A percentile compares a stretch with the other conserved stretches of the same genome.
Evolutionary conservation across 2,797 vertebrate species (phyloP).

Genomic region (Coregonus sp.): DNA sequence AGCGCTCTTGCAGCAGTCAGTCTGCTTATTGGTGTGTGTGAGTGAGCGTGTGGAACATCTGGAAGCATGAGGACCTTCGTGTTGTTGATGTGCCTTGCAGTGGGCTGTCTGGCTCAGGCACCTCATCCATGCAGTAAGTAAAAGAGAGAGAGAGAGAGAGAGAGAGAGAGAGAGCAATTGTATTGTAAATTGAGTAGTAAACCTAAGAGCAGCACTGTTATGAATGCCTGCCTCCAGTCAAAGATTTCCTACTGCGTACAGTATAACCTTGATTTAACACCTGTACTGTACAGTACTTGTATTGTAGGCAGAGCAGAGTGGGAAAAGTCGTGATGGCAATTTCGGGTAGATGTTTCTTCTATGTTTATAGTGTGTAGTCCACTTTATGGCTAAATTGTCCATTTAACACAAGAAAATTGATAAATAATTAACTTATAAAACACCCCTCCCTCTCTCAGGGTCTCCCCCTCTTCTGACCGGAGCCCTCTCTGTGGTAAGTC

Average conservation of each 20-base stretch:
- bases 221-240: background rate
- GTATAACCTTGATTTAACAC: background rate
- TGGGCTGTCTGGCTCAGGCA: slow-evolving; percentile 46
- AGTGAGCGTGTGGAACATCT: background rate
- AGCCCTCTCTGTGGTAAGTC: slow-evolving; percentile 63
- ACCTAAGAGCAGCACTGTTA: background rate
- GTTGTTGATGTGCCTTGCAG: slow-evolving; percentile 43
- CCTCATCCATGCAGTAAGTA: slow-evolving; percentile 73
- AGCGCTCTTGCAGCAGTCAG: background rate
- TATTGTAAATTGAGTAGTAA: background rate
- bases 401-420: background rate
- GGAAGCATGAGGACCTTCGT: slow-evolving; percentile 44
- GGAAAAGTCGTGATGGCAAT: background rate
- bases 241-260: background rate
- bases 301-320: background rate
- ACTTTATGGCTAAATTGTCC: background rate
- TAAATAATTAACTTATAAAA: background rate
- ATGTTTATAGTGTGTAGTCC: background rate
- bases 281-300: background rate
- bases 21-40: background rate
- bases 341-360: background rate
- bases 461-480: slow-evolving; percentile 67
- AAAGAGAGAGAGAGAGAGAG: background rate
- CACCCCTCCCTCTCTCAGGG: slow-evolving; percentile 45
- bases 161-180: background rate